Conservation (phyloP, 2,113 vertebrate genomes). For the Ceratotherium simum region DNA sequence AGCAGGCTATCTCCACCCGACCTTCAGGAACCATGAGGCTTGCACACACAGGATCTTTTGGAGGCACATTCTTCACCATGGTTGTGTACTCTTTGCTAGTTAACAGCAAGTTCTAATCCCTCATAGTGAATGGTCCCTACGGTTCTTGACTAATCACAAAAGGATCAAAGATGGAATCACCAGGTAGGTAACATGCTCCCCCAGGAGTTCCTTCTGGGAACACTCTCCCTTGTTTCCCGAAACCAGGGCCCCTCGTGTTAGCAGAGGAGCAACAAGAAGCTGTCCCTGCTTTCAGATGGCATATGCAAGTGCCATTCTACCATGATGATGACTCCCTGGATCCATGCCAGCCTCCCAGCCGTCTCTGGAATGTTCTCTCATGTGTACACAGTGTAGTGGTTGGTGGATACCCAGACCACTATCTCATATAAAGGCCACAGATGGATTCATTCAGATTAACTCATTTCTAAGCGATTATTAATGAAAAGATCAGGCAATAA, state of each 20-base stretch:
- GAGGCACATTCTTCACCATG: neutral
- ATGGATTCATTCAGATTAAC: neutral
- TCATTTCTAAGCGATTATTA: slow-evolving; percentile 20
- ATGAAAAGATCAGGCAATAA: slow-evolving; percentile 17
- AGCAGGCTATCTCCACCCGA: neutral
- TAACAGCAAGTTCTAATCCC: neutral
- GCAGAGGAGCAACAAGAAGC: neutral
- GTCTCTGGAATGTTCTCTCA: neutral
- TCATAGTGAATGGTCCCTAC: neutral
- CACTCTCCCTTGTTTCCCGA: neutral
- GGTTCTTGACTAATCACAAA: neutral
- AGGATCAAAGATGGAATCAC: neutral
- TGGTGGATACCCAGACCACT: neutral
- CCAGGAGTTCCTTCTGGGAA: neutral
- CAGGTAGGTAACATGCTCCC: neutral
- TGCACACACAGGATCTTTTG: neutral
- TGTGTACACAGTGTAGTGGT: neutral
- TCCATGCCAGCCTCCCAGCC: neutral
- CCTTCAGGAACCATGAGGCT: neutral
- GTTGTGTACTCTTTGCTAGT: neutral
- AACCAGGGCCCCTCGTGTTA: neutral
- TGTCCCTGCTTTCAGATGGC: neutral
- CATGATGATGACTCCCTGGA: neutral
- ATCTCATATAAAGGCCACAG: neutral
- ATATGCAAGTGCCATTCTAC: neutral